Conservation (phyloP, 2,797 vertebrate genomes). For the Propithecus perrieri region DNA sequence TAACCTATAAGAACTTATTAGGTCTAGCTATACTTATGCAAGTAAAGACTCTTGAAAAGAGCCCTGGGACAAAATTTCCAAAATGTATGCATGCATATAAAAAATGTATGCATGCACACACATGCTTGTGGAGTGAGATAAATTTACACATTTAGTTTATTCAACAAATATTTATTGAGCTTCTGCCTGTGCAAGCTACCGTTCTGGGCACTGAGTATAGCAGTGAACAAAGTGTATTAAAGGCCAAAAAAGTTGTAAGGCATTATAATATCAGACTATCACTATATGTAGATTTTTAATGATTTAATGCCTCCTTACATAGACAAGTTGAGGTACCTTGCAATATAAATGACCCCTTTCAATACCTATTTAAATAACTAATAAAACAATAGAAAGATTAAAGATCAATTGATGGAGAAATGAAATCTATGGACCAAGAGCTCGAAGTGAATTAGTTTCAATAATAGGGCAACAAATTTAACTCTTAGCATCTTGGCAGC, state of each 20-base stretch:
- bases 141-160: background rate
- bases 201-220: background rate
- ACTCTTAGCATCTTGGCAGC: background rate
- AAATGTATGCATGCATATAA: background rate
- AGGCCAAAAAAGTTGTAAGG: background rate
- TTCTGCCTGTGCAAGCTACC: background rate
- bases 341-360: background rate
- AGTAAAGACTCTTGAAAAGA: background rate
- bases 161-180: background rate
- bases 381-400: slow-evolving; percentile 4
- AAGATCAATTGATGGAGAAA: slow-evolving; percentile 2
- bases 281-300: background rate
- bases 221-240: background rate
- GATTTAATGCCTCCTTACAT: background rate
- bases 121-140: background rate
- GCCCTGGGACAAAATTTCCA: background rate
- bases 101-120: rapidly evolving
- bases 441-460: background rate
- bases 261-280: background rate
- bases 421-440: background rate
- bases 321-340: background rate
- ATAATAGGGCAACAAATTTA: slow-evolving; percentile 11
- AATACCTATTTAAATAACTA: background rate
- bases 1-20: background rate
- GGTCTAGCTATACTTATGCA: background rate